Base-by-base conservation (phyloP, 2,113 vertebrate species). In the Pontoporia blainvillei region DNA sequence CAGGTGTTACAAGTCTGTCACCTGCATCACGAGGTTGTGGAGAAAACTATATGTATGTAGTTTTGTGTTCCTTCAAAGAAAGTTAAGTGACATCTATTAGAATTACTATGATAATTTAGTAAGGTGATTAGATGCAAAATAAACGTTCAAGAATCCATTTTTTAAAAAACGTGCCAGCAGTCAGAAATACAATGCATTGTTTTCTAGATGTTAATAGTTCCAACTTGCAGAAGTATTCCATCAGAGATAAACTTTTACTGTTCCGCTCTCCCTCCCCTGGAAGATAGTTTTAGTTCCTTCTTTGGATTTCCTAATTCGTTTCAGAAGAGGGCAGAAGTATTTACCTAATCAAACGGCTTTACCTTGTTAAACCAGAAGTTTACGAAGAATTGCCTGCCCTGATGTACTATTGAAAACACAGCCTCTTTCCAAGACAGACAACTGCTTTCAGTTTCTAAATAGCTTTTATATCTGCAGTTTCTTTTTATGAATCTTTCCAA, bases 1-100 rank as follows among this genome's bases (percentile, higher is more conserved):
- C 0, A 0, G 49, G 34, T 2, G 8, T 39, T 88, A 5, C 12
- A 0, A 5, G 23, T 23, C n/a, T 13, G 1, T 17, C 2, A 1
- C 11, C 82, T 73, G 29, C 17, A 21, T 62, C n/a, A 8, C 17
- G 10, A 44, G 52, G 14, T 6, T 54, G 41, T 57, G 18, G 20
- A 46, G 25, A 82, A 34, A 92, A 39, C n/a, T 2, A 20, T 34
- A 9, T 12, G 0, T 1, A 2, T 25, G 44, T 29, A 52, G 64
- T 34, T 81, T 59, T 5, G 7, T 34, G n/a, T 71, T 71, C 62
- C 29, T 78, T 59, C 62, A 23, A 52, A 82, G 72, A 27, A 57
- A 71, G 34, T 5, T 31, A 34, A 67, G 76, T 75, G 46, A n/a
- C 90, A 64, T 82, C 66, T 61, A 8, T 52, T 41, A 57, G 73